These are phyloP conservation scores for Nezara viridula DNA, from an alignment of 2,888 invertebrate genomes.

Conservation along the genomic window DNA sequence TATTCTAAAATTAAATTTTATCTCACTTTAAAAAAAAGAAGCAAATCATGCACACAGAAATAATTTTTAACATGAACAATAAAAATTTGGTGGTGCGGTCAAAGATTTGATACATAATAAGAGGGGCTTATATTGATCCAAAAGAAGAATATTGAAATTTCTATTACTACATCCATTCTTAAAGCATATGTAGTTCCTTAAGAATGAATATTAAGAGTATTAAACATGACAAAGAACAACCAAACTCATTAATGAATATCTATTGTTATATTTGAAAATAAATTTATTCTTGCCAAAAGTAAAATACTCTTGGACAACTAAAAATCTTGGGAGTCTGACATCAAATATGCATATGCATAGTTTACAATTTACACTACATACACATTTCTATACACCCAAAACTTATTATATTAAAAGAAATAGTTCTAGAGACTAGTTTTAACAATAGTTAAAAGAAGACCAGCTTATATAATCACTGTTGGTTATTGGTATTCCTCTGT, in stretches of 20 bases:
- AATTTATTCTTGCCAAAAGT: neutral
- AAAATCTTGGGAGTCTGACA: neutral
- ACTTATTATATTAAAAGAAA: neutral
- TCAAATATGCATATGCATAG: neutral
- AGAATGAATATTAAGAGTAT: neutral
- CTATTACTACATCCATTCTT: too few species aligned
- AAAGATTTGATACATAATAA: too few species aligned
- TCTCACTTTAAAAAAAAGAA: too few species aligned
- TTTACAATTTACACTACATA: neutral
- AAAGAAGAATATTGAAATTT: too few species aligned
- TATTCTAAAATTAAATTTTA: too few species aligned
- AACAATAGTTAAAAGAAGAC: neutral
- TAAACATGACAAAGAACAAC: neutral
- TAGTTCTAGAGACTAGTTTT: neutral
- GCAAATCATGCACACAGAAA: too few species aligned
- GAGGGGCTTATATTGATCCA: too few species aligned
- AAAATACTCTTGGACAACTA: neutral
- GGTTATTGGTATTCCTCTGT: neutral
- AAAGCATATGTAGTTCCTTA: too few species aligned
- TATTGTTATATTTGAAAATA: neutral
- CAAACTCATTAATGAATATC: neutral
- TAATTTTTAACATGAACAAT: too few species aligned
- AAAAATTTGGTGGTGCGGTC: too few species aligned
- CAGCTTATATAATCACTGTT: neutral
- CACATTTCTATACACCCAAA: too few species aligned